phyloP scores from a whole-genome alignment of 2,797 vertebrate genomes.

The Amblyraja radiata region DNA sequence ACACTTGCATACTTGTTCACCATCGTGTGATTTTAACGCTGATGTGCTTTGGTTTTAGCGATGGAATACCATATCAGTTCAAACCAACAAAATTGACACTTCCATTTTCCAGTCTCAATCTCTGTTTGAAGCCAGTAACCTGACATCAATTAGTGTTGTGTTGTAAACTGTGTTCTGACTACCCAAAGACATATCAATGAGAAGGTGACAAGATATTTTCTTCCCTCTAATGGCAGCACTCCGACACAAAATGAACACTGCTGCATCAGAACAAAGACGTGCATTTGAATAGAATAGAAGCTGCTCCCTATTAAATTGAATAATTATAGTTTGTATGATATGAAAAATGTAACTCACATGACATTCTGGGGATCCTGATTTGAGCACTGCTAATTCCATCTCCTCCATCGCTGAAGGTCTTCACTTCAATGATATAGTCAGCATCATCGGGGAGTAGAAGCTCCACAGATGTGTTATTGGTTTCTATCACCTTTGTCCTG shows the following conservation, averaged over 20 bases:
- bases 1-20: not conserved
- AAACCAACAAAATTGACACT: not conserved
- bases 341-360: conserved; percentile 64
- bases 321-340: not conserved
- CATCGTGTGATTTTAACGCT: not conserved
- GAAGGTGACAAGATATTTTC: not conserved
- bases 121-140: not conserved
- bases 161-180: not conserved
- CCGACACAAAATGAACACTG: not conserved
- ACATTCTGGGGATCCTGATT: conserved; percentile 82
- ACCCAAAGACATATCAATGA: not conserved
- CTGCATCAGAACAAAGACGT: not conserved
- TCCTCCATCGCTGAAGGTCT: conserved; percentile 74
- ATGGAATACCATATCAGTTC: not conserved
- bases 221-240: too few relatives aligned
- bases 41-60: not conserved
- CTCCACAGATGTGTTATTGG: conserved; percentile 69
- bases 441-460: conserved; percentile 69
- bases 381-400: conserved; percentile 79
- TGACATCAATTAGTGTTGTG: not conserved
- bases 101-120: not conserved
- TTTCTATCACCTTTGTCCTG: conserved; percentile 58
- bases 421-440: conserved; percentile 83
- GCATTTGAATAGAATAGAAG: not conserved
- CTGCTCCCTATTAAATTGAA: not conserved